Conservation (phyloP, 2,888 invertebrate genomes). For the Eucriotettix oculatus region DNA sequence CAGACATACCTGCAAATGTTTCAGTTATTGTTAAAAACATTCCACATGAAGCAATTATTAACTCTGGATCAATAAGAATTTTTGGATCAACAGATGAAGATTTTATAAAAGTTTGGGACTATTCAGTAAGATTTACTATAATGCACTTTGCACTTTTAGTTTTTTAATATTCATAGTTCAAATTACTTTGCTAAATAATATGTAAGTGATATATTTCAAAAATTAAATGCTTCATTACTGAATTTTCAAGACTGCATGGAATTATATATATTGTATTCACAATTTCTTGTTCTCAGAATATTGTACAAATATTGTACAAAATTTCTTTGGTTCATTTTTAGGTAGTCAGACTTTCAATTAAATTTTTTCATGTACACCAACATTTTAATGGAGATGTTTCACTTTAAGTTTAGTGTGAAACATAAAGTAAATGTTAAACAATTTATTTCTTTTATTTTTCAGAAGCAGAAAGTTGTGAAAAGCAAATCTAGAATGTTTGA, state of each 20-base stretch:
- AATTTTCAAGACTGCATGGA: too few species aligned
- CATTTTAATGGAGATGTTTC: too few species aligned
- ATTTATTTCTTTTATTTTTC: background rate
- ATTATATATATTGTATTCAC: too few species aligned
- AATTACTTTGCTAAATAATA: too few species aligned
- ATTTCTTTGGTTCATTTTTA: too few species aligned
- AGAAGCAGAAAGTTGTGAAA: constrained; percentile 22
- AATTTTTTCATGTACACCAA: too few species aligned
- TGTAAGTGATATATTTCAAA: background rate
- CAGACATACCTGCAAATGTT: constrained; percentile 34
- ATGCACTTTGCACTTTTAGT: background rate
- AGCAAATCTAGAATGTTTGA: constrained; percentile 31
- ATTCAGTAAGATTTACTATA: constrained; percentile 17
- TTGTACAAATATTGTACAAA: too few species aligned
- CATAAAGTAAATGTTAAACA: too few species aligned
- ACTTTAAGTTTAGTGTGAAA: too few species aligned
- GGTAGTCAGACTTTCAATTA: too few species aligned
- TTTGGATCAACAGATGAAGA: constrained; percentile 34
- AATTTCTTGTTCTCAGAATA: too few species aligned
- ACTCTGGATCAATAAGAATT: constrained; percentile 35
- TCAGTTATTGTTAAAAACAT: constrained; percentile 34
- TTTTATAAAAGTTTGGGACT: constrained; percentile 30
- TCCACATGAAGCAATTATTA: constrained; percentile 34
- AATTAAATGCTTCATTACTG: background rate
- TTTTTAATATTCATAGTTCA: background rate